Evolutionary conservation across 2,888 invertebrate genomes (phyloP).

Genomic region (Drosophila merina): DNA sequence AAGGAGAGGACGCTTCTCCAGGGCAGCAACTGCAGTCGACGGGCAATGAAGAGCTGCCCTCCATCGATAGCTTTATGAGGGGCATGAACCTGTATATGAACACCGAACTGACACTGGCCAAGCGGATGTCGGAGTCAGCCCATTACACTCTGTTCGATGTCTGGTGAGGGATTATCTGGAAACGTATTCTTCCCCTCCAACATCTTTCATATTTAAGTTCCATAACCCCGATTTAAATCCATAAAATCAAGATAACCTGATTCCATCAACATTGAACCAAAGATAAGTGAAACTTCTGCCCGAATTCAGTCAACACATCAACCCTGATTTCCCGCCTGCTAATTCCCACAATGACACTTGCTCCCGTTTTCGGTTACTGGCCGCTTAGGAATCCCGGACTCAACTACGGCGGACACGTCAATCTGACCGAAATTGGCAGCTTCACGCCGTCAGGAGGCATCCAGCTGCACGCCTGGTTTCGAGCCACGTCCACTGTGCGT

Average conservation of each 20-base stretch:
- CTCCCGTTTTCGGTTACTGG: slow-evolving; percentile 13
- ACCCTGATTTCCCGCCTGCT: slow-evolving; percentile 26
- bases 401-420: slow-evolving; percentile 85
- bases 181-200: background rate
- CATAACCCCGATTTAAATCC: background rate
- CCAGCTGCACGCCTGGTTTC: slow-evolving; percentile 75
- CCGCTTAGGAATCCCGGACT: slow-evolving; percentile 85
- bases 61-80: slow-evolving; percentile 83
- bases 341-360: slow-evolving; percentile 19
- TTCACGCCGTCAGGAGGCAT: slow-evolving; percentile 83
- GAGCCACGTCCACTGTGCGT: slow-evolving; percentile 74
- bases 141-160: slow-evolving; percentile 80
- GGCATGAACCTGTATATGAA: slow-evolving; percentile 84
- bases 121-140: slow-evolving; percentile 56
- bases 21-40: slow-evolving; percentile 46
- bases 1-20: background rate
- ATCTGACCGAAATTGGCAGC: slow-evolving; percentile 84
- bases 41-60: slow-evolving; percentile 61
- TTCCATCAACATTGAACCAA: slow-evolving; percentile 1
- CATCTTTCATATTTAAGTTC: background rate
- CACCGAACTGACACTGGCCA: slow-evolving; percentile 83
- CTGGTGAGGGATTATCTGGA: slow-evolving; percentile 72
- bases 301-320: slow-evolving; percentile 28
- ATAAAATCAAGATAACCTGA: background rate
- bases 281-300: background rate